Evolutionary conservation across 2,888 invertebrate species (phyloP), one percentile per base, ranked within the genome.

Genomic region (Eilema griseolum): DNA sequence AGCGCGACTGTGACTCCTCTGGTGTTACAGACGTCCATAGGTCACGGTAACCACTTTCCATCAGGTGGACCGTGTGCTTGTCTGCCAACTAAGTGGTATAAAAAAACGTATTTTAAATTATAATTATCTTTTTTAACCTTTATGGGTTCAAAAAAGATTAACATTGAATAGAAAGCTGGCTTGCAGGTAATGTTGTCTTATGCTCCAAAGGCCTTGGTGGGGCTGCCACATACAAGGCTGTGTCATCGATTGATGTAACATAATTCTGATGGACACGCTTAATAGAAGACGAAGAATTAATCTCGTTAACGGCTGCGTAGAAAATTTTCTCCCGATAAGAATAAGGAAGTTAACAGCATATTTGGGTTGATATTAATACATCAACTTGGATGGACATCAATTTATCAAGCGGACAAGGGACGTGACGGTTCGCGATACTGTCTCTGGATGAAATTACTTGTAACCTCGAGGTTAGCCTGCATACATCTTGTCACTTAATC

Each of bases 401-500:
- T 90, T 90, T 89, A 90, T 90, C 90, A 90, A 85, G 79, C 63
- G 79, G 90, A 90, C 89, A 88, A 84, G 89, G 89, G 89, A 80
- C 80, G 72, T 26, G 72, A 23, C 28, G 70, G 75, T 72, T 80
- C 76, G 80, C 73, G 84, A 85, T 81, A 83, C 81, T 80, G 82
- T 82, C 80, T 76, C 72, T 64, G 64, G 67, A 41, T 79, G 66
- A 80, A 82, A 88, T 90, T 89, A 88, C 89, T 87, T 84, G 85
- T 85, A 84, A 88, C 87, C 88, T 81, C 80, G 83, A 86, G 85
- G 84, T 85, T 82, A 79, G 74, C 76, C 73, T 80, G 76, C 84
- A 86, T 88, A 81, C 83, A 83, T 87, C 86, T 86, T 83, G 81
- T 76, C 73, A 76, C 81, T 88, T 85, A 88, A 88, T 86, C 81